Evolutionary conservation across 2,888 invertebrate species (phyloP).

Genomic region (Uropetala carovei): DNA sequence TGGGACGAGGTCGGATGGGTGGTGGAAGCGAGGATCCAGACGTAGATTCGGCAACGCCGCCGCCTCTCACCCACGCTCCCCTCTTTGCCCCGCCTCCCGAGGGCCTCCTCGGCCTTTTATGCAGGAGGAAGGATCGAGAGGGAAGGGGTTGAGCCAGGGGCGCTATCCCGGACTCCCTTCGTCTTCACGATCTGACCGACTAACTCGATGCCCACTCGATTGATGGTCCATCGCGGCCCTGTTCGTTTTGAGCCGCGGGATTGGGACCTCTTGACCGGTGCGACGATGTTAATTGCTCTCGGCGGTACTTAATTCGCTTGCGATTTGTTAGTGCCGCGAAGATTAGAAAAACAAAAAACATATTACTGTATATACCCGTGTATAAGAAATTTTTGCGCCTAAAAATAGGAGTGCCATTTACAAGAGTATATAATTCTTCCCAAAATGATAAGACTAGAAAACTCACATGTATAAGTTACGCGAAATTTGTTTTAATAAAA

Average conservation of each 20-base stretch:
- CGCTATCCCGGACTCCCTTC: neutral
- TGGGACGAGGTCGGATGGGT: conserved; percentile 78
- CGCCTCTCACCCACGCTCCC: conserved; percentile 45
- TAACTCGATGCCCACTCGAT: neutral
- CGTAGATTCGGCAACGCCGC: conserved; percentile 56
- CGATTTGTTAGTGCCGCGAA: too few relatives aligned
- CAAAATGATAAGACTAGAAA: too few relatives aligned
- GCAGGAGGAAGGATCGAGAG: neutral
- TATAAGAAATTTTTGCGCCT: too few relatives aligned
- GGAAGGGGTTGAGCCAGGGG: neutral
- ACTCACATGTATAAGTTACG: too few relatives aligned
- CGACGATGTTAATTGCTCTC: neutral
- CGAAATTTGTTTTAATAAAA: too few relatives aligned
- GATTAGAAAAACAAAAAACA: too few relatives aligned
- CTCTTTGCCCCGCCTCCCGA: neutral
- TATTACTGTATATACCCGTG: too few relatives aligned
- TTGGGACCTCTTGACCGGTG: neutral
- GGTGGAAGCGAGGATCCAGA: conserved; percentile 42
- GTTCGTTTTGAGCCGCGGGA: neutral
- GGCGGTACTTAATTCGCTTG: neutral
- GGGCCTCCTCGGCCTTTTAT: neutral
- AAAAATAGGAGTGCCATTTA: too few relatives aligned
- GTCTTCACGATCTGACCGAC: conserved; percentile 14
- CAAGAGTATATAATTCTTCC: too few relatives aligned
- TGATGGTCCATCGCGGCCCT: neutral